Conservation (phyloP, 2,888 invertebrate species). For the Leucoptera coffeella region DNA sequence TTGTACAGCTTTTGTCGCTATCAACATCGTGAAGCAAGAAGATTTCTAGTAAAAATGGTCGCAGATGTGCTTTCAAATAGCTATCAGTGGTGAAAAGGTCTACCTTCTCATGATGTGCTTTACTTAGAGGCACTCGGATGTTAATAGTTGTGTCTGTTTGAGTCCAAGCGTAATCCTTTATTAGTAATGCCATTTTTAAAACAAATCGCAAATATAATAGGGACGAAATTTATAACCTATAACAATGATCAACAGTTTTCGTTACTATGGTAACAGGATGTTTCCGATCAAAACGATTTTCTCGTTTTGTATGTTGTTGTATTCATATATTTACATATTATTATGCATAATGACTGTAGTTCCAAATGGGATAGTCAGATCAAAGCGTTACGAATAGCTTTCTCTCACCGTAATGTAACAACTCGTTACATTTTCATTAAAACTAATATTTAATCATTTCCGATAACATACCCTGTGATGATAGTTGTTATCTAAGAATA, state of each 20-base stretch:
- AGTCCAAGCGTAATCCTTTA: slow-evolving; percentile 72
- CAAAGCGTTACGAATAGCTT: too few relatives aligned
- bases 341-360: too few relatives aligned
- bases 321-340: too few relatives aligned
- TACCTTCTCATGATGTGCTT: slow-evolving; percentile 56
- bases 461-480: too few relatives aligned
- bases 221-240: slow-evolving; percentile 57
- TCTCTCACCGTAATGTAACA: too few relatives aligned
- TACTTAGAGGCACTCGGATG: slow-evolving; percentile 61
- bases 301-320: too few relatives aligned
- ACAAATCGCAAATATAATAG: slow-evolving; percentile 53
- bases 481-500: too few relatives aligned
- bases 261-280: too few relatives aligned
- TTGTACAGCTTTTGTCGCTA: slow-evolving; percentile 58
- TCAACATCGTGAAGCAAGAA: slow-evolving; percentile 60
- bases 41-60: slow-evolving; percentile 69
- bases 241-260: slow-evolving; percentile 61
- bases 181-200: slow-evolving; percentile 60
- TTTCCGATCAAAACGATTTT: too few relatives aligned
- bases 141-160: slow-evolving; percentile 58
- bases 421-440: too few relatives aligned
- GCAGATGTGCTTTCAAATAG: slow-evolving; percentile 68
- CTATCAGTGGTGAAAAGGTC: slow-evolving; percentile 63
- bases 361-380: too few relatives aligned
- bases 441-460: too few relatives aligned